Conservation (phyloP, 2,113 vertebrate genomes). For the Carettochelys insculpta region DNA sequence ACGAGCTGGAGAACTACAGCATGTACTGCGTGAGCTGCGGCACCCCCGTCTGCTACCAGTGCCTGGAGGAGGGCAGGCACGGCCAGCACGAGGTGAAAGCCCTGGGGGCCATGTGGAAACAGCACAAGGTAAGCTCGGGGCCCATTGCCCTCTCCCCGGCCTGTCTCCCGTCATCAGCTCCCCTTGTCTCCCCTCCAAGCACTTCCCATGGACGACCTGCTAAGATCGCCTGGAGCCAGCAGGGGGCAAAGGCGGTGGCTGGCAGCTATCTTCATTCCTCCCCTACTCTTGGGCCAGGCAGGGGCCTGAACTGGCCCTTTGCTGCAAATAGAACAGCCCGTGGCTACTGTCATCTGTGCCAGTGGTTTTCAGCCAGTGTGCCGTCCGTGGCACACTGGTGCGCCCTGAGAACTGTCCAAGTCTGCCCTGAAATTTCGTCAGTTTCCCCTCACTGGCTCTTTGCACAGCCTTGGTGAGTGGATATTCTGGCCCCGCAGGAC, state of each 20-base stretch:
- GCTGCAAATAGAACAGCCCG: background rate
- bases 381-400: too few relatives aligned
- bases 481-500: too few relatives aligned
- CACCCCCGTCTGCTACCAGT: slow-evolving; percentile 89
- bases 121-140: slow-evolving; percentile 89
- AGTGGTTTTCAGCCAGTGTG: too few relatives aligned
- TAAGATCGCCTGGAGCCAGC: background rate
- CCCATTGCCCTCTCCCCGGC: background rate
- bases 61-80: slow-evolving; percentile 92
- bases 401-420: too few relatives aligned
- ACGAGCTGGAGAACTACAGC: slow-evolving; percentile 94
- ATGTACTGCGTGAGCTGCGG: slow-evolving; percentile 92
- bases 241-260: background rate
- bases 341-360: background rate
- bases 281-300: background rate
- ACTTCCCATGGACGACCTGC: too few relatives aligned
- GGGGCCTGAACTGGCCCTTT: background rate
- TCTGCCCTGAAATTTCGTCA: too few relatives aligned
- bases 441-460: too few relatives aligned
- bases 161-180: background rate
- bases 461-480: too few relatives aligned
- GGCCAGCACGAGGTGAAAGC: slow-evolving; percentile 90
- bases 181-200: background rate
- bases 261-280: background rate
- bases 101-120: slow-evolving; percentile 92